A percentile compares a stretch with the other conserved stretches of the same genome.
Evolutionary conservation across 1,140 invertebrate species (phyloP).

Genomic region (Subanguina moxae): DNA sequence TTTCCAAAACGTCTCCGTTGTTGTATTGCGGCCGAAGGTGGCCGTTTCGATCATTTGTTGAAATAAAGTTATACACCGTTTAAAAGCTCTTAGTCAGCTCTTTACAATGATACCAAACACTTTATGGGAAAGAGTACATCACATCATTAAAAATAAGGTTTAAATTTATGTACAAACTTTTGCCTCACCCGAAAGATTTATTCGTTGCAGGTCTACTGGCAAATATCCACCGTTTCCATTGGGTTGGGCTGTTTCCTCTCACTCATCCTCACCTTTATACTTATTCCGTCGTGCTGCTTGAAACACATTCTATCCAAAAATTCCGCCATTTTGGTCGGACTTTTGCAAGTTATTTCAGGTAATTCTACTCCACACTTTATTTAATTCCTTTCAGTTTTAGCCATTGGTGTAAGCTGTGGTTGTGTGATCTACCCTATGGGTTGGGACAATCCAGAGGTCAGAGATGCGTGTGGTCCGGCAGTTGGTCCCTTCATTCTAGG

Average conservation of each 20-base stretch:
- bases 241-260: slow-evolving; percentile 8
- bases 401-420: slow-evolving; percentile 8
- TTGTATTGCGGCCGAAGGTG: too few species aligned
- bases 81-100: too few species aligned
- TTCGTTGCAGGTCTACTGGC: slow-evolving; percentile 7
- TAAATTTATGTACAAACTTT: too few species aligned
- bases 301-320: slow-evolving; percentile 17
- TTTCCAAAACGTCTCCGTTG: too few species aligned
- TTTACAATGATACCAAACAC: too few species aligned
- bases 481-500: slow-evolving; percentile 5
- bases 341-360: slow-evolving; percentile 17
- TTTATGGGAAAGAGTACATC: too few species aligned
- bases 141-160: too few species aligned
- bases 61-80: too few species aligned
- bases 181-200: too few species aligned
- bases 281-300: slow-evolving; percentile 16
- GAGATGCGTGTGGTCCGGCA: slow-evolving; percentile 13
- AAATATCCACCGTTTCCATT: slow-evolving; percentile 6
- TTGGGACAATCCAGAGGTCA: slow-evolving; percentile 13
- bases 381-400: not conserved
- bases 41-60: too few species aligned
- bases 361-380: not conserved
- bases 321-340: slow-evolving; percentile 11
- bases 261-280: slow-evolving; percentile 5
- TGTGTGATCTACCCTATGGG: slow-evolving; percentile 15